Conservation (phyloP, 1,140 invertebrate species). For the Rhopalosiphum padi region DNA sequence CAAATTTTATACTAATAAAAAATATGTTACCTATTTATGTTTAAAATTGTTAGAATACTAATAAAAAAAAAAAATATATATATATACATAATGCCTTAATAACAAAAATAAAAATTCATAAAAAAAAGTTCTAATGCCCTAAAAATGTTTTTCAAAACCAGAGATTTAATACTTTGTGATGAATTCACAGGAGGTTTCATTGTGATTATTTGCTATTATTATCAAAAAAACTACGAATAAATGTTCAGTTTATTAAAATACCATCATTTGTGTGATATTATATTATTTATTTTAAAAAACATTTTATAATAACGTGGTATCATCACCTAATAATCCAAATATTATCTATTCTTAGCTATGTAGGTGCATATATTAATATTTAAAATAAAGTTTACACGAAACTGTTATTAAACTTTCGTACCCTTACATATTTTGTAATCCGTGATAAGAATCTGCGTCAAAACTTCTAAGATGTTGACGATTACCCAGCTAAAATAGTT, state of each 20-base stretch:
- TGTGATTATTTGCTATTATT: neutral
- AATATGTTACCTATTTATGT: no score
- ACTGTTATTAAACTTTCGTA: neutral
- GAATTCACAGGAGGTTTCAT: neutral
- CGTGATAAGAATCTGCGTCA: neutral
- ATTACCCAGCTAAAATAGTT: neutral
- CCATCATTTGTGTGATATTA: neutral
- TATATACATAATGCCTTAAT: neutral
- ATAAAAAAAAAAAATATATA: neutral
- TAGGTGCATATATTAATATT: neutral
- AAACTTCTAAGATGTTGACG: neutral
- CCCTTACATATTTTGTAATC: neutral
- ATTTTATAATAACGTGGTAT: neutral
- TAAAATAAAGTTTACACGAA: neutral
- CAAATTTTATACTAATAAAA: neutral
- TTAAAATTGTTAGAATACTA: no score
- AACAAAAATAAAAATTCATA: neutral
- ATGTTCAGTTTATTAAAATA: neutral
- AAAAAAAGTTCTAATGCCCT: neutral
- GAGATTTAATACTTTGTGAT: neutral
- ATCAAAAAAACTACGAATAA: neutral
- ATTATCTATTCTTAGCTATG: neutral
- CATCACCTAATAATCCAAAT: neutral
- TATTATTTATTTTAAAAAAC: neutral
- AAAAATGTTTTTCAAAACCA: neutral